A percentile compares a stretch with the other conserved stretches of the same genome.
Evolutionary conservation across 2,113 vertebrate genomes (phyloP).

Genomic region (Oxyura jamaicensis): DNA sequence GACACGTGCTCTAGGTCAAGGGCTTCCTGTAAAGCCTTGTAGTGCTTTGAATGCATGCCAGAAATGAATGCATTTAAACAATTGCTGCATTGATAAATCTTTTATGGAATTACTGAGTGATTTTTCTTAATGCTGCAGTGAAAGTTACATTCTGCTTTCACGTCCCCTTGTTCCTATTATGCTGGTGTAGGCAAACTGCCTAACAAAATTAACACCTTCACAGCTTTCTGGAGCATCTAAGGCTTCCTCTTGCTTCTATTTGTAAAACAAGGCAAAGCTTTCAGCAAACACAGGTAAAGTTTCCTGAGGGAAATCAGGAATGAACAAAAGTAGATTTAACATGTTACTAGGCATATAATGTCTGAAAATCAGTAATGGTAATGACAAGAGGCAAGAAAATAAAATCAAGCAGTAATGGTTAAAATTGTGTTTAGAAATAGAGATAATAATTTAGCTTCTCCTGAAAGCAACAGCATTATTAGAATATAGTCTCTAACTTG

Average conservation of each 20-base stretch:
- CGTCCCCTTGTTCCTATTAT: not conserved
- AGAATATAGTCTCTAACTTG: not conserved
- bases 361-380: not conserved
- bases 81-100: not conserved
- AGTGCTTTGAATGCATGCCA: not conserved
- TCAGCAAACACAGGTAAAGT: not conserved
- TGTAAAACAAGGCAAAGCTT: not conserved
- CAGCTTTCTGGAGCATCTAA: not conserved
- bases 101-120: not conserved
- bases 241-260: not conserved
- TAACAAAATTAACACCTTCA: not conserved
- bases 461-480: not conserved
- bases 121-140: not conserved
- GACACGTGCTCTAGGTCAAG: not conserved
- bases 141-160: not conserved
- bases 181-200: not conserved
- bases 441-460: not conserved
- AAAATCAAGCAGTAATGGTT: not conserved
- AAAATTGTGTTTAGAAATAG: not conserved
- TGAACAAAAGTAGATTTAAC: not conserved
- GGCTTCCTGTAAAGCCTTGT: not conserved
- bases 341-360: not conserved
- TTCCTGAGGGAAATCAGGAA: conserved; percentile 1
- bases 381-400: conserved; percentile 18
- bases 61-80: not conserved